Percentiles rank a stretch among this genome's conserved stretches.
Evolutionary conservation across 2,797 vertebrate genomes (phyloP).

Genomic region (Xyrichtys novacula): DNA sequence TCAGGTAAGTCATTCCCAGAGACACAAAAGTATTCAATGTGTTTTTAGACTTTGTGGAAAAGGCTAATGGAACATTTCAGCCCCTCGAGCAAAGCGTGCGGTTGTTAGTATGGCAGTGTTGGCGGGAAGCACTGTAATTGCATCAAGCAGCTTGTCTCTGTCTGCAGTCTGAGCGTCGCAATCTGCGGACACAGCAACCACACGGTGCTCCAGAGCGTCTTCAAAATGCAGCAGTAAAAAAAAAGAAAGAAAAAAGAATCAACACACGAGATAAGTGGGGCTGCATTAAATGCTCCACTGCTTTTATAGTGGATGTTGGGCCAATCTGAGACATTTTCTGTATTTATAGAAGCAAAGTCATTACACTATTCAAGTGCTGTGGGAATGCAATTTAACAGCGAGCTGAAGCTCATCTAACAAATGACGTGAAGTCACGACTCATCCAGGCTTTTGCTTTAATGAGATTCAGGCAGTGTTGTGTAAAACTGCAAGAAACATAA

Average conservation of each 20-base stretch:
- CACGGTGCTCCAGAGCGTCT: slow-evolving; percentile 28
- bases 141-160: slow-evolving; percentile 26
- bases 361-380: slow-evolving; percentile 53
- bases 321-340: slow-evolving; percentile 58
- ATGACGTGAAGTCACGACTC: slow-evolving; percentile 47
- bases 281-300: slow-evolving; percentile 59
- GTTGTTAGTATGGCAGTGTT: slow-evolving; percentile 19
- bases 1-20: slow-evolving; percentile 1
- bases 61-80: slow-evolving; percentile 28
- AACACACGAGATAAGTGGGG: slow-evolving; percentile 50
- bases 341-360: slow-evolving; percentile 69
- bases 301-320: slow-evolving; percentile 65
- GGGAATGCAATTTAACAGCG: slow-evolving; percentile 53
- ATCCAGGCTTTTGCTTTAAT: slow-evolving; percentile 37
- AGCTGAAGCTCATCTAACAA: slow-evolving; percentile 56
- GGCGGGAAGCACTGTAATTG: slow-evolving; percentile 22
- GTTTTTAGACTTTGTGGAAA: slow-evolving; percentile 8
- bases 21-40: slow-evolving; percentile 7
- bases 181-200: slow-evolving; percentile 34
- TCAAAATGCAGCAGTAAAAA: slow-evolving; percentile 47
- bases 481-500: slow-evolving; percentile 32
- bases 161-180: slow-evolving; percentile 28
- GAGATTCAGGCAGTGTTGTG: slow-evolving; percentile 20
- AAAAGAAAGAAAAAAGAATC: slow-evolving; percentile 32
- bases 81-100: not conserved